Conservation (phyloP, 2,888 invertebrate genomes). For the Eupeodes luniger region DNA sequence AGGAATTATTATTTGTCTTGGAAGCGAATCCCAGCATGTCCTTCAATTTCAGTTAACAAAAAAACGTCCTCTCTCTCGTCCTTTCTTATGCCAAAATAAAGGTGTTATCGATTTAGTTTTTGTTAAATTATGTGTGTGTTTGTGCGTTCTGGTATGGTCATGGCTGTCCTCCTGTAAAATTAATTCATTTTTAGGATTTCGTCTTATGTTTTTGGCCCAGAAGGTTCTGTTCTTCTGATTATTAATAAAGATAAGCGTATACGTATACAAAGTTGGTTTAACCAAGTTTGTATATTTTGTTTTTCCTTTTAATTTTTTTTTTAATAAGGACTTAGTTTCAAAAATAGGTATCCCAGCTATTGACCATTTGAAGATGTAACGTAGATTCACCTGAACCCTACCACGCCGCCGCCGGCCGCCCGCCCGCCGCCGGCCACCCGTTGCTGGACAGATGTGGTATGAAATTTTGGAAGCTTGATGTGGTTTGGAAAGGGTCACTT, state of each 20-base stretch:
- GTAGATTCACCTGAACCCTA: neutral
- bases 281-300: neutral
- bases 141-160: neutral
- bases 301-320: neutral
- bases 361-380: neutral
- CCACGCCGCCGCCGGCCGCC: too few relatives aligned
- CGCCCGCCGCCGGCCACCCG: too few relatives aligned
- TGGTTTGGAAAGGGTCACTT: neutral
- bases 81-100: neutral
- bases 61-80: neutral
- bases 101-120: conserved; percentile 27
- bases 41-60: neutral
- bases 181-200: conserved; percentile 22
- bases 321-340: neutral
- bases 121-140: neutral
- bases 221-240: conserved; percentile 2
- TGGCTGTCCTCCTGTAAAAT: conserved; percentile 4
- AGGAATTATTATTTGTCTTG: conserved; percentile 26
- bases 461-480: neutral
- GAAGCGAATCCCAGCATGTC: conserved; percentile 3
- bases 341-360: neutral
- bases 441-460: neutral
- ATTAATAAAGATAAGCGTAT: conserved; percentile 29
- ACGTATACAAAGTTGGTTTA: neutral
- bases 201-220: conserved; percentile 14